Conservation (phyloP, 2,888 invertebrate genomes). For the Drosophila meridionalis region DNA sequence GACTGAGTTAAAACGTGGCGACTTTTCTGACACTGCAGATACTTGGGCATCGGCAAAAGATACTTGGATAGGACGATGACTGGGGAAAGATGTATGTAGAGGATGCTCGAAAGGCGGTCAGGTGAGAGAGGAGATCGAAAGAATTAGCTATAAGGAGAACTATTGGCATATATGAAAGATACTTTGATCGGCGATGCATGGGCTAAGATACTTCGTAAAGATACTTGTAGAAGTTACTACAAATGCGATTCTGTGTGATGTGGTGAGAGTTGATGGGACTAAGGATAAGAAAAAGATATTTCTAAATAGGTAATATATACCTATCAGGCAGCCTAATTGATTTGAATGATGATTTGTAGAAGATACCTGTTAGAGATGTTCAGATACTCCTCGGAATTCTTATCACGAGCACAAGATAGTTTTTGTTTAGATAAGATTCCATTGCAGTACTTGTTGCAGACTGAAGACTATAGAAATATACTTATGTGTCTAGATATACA, state of each 20-base stretch:
- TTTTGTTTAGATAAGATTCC: not conserved
- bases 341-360: not conserved
- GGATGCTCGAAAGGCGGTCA: not conserved
- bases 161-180: not conserved
- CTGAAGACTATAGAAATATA: too few relatives aligned
- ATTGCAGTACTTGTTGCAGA: too few relatives aligned
- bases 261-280: too few relatives aligned
- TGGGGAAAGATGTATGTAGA: not conserved
- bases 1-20: constrained; percentile 29
- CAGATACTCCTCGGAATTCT: too few relatives aligned
- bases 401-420: too few relatives aligned
- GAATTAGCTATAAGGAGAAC: not conserved
- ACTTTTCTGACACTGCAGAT: constrained; percentile 11
- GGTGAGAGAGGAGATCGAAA: not conserved
- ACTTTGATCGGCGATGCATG: too few relatives aligned
- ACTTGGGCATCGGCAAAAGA: constrained; percentile 3
- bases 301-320: too few relatives aligned
- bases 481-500: too few relatives aligned
- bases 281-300: too few relatives aligned
- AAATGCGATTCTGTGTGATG: too few relatives aligned
- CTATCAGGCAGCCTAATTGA: too few relatives aligned
- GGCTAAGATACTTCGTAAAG: not conserved
- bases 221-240: too few relatives aligned
- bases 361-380: not conserved
- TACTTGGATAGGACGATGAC: not conserved